phyloP scores from a whole-genome alignment of 2,888 invertebrate species.

The Caenorhabditis doughertyi region DNA sequence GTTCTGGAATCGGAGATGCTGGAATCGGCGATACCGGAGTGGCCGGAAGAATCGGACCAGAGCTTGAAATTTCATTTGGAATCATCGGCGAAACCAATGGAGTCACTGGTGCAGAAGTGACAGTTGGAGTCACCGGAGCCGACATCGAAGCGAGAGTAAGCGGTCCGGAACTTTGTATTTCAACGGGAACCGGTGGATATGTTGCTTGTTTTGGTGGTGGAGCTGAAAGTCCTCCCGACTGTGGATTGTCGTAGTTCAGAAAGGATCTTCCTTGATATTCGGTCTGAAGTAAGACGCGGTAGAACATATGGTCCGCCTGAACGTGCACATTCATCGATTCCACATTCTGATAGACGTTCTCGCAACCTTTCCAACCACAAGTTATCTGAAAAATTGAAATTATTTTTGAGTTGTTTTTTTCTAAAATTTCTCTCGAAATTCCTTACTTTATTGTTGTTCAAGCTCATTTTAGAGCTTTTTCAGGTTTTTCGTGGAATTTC shows the following conservation, averaged over 20 bases:
- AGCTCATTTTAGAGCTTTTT: no score
- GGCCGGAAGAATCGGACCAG: neutral
- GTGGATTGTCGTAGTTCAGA: neutral
- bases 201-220: neutral
- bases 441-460: no score
- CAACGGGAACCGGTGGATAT: neutral
- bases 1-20: neutral
- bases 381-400: constrained; percentile 2
- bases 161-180: neutral
- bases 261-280: constrained; percentile 4
- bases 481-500: no score
- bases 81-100: no score
- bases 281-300: constrained; percentile 8
- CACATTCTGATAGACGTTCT: neutral
- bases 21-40: neutral
- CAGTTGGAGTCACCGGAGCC: neutral
- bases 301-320: constrained; percentile 15
- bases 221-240: neutral
- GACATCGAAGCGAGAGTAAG: neutral
- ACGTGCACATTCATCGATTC: constrained; percentile 25
- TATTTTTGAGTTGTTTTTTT: no score
- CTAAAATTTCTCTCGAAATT: no score
- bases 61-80: no score
- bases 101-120: no score
- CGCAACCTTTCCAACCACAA: constrained; percentile 24